A percentile compares a stretch with the other conserved stretches of the same genome.
Evolutionary conservation across 2,797 vertebrate species (phyloP).

Genomic region (Sciurus vulgaris): DNA sequence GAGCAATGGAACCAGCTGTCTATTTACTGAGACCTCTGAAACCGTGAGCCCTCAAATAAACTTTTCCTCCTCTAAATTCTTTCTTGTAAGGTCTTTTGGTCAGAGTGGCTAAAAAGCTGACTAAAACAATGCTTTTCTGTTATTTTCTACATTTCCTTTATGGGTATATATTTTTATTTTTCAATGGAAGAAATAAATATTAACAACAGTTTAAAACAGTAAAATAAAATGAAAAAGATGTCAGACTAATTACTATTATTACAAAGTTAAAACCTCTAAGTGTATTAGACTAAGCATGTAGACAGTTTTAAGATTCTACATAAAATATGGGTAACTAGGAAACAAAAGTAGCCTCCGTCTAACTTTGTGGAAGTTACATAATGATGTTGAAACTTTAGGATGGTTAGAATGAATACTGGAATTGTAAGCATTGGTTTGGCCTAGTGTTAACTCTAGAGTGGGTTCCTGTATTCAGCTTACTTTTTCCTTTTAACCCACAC

Average conservation of each 20-base stretch:
- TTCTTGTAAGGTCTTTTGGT: too few relatives aligned
- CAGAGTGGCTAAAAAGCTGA: too few relatives aligned
- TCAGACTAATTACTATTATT: constrained; percentile 2
- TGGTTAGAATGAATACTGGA: background rate
- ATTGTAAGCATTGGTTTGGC: background rate
- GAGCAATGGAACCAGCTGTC: too few relatives aligned
- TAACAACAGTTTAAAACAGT: background rate
- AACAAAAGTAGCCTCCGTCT: background rate
- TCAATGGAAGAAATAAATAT: background rate
- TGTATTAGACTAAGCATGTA: background rate
- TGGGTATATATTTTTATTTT: background rate
- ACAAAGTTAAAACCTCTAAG: constrained; percentile 46
- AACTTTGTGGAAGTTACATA: background rate
- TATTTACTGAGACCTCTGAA: too few relatives aligned
- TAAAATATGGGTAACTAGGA: background rate
- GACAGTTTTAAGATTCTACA: constrained; percentile 15
- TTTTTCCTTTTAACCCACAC: background rate
- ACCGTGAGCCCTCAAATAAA: too few relatives aligned
- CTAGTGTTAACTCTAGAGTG: background rate
- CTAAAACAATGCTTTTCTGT: background rate
- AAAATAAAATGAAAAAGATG: constrained; percentile 28
- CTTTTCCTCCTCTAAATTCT: too few relatives aligned
- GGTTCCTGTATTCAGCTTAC: background rate
- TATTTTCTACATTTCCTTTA: background rate
- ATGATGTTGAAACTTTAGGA: background rate